A percentile compares a stretch with the other conserved stretches of the same genome.
These are phyloP conservation scores for Zele albiditarsus DNA, from an alignment of 2,888 invertebrate genomes.

Conservation along the genomic window DNA sequence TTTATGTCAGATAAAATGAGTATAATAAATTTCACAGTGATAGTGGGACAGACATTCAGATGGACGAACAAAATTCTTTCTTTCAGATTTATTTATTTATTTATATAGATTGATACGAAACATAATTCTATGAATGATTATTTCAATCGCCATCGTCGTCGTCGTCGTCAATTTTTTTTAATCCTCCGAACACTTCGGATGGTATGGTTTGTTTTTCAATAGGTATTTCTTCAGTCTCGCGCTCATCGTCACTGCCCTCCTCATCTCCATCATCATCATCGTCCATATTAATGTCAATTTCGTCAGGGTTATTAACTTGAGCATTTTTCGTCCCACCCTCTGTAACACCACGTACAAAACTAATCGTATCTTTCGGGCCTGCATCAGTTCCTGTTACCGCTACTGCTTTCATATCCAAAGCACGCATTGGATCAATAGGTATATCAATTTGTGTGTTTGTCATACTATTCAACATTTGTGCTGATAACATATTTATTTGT, in stretches of 20 bases:
- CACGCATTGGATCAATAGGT: slow-evolving; percentile 87
- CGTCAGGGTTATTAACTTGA: slow-evolving; percentile 88
- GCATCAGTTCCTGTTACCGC: slow-evolving; percentile 53
- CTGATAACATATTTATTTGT: slow-evolving; percentile 99
- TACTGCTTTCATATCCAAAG: slow-evolving; percentile 88
- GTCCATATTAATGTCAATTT: slow-evolving; percentile 88
- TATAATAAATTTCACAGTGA: too few species aligned
- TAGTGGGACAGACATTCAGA: too few species aligned
- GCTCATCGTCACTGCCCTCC: slow-evolving; percentile 75
- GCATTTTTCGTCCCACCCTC: slow-evolving; percentile 80
- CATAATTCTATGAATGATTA: too few species aligned
- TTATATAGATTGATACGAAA: too few species aligned
- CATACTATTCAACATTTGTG: slow-evolving; percentile 93
- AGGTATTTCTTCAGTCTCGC: slow-evolving; percentile 78
- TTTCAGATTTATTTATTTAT: too few species aligned
- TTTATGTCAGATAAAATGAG: too few species aligned
- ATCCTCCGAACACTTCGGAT: slow-evolving; percentile 91
- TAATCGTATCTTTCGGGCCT: slow-evolving; percentile 77
- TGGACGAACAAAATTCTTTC: too few species aligned
- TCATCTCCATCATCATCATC: slow-evolving; percentile 79
- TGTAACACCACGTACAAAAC: slow-evolving; percentile 91
- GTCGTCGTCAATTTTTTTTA: slow-evolving; percentile 73
- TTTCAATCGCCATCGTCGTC: neutral
- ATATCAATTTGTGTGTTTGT: slow-evolving; percentile 82
- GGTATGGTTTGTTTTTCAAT: slow-evolving; percentile 91